Evolutionary conservation across 2,888 invertebrate species (phyloP).

Genomic region (Electrophaes corylata): DNA sequence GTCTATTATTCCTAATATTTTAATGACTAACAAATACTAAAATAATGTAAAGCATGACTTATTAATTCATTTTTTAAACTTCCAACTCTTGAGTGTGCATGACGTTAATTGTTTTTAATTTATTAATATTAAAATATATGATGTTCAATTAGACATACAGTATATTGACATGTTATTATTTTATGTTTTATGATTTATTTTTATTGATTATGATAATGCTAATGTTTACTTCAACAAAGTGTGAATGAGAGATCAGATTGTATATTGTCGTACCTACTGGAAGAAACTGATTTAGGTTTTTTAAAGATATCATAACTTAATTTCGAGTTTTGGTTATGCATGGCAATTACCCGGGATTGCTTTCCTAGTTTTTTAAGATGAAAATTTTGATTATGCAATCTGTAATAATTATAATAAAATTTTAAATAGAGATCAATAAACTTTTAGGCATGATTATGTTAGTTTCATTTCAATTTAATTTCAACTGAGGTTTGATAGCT

Average conservation of each 20-base stretch:
- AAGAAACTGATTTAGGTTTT: constrained; percentile 78
- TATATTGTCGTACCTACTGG: constrained; percentile 63
- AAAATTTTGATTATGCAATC: constrained; percentile 83
- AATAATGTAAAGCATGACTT: constrained; percentile 80
- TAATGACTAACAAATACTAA: constrained; percentile 82
- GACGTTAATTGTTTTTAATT: constrained; percentile 57
- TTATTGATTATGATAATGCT: constrained; percentile 45
- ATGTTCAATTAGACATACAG: constrained; percentile 56
- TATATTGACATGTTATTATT: constrained; percentile 70
- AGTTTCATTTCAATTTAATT: no score
- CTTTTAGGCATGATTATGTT: constrained; percentile 62
- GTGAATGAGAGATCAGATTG: constrained; percentile 54
- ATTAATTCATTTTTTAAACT: constrained; percentile 58
- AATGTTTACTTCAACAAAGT: constrained; percentile 46
- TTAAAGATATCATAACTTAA: constrained; percentile 57
- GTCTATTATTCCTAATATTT: constrained; percentile 66
- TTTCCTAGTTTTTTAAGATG: constrained; percentile 72
- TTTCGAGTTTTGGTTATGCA: constrained; percentile 80
- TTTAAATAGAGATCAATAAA: constrained; percentile 71
- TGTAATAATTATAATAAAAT: constrained; percentile 59
- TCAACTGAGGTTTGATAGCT: no score
- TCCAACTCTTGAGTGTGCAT: constrained; percentile 82
- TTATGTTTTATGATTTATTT: constrained; percentile 53
- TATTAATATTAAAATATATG: constrained; percentile 49
- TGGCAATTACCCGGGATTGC: constrained; percentile 80